These are phyloP conservation scores for Microctenopoma lineatum DNA, from an alignment of 2,797 vertebrate genomes.

Conservation along the genomic window DNA sequence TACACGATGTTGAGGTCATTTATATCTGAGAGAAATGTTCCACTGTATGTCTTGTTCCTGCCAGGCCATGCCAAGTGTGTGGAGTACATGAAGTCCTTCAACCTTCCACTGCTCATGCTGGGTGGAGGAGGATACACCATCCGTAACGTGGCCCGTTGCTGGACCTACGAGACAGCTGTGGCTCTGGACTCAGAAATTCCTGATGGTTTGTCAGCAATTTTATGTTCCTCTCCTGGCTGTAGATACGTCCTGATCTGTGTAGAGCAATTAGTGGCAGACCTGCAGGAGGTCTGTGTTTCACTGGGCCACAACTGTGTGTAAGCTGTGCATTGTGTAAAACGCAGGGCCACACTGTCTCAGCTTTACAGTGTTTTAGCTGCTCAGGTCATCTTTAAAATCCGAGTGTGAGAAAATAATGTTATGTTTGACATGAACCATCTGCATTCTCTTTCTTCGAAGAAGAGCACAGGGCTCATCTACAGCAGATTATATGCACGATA, in stretches of 20 bases:
- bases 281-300: not conserved
- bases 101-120: constrained; percentile 93
- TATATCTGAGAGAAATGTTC: not conserved
- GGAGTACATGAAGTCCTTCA: constrained; percentile 93
- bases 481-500: too few species aligned
- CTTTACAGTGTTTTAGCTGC: too few species aligned
- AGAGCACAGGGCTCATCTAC: too few species aligned
- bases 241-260: not conserved
- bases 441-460: too few species aligned
- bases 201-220: constrained; percentile 80
- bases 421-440: too few species aligned
- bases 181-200: constrained; percentile 92
- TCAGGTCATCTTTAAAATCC: too few species aligned
- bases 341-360: not conserved
- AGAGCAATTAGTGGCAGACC: not conserved
- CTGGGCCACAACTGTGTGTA: not conserved
- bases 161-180: constrained; percentile 94
- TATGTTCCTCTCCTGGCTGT: not conserved
- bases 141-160: constrained; percentile 93
- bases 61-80: constrained; percentile 93
- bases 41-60: not conserved
- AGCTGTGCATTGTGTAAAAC: not conserved
- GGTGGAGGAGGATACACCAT: constrained; percentile 96
- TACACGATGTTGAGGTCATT: too few species aligned
- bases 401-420: too few species aligned